Conservation (phyloP, 2,888 invertebrate genomes). For the Odontocolon sp. region DNA sequence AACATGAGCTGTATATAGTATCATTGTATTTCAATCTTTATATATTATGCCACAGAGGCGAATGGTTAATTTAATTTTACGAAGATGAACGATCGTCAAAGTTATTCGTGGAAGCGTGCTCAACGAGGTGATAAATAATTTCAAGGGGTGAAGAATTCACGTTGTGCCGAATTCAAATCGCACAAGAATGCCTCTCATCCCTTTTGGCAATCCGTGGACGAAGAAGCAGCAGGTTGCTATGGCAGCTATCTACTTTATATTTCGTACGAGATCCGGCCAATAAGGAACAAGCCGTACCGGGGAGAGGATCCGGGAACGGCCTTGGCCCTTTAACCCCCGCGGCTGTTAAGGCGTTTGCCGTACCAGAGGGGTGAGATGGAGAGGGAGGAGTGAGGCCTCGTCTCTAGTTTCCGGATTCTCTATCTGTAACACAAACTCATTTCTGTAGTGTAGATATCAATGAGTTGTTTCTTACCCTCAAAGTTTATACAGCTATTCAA, state of each 20-base stretch:
- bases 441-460: not conserved
- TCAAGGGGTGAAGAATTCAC: not conserved
- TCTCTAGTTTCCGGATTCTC: conserved; percentile 46
- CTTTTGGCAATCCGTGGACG: conserved; percentile 45
- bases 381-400: no score
- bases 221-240: conserved; percentile 52
- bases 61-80: not conserved
- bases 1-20: not conserved
- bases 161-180: conserved; percentile 20
- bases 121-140: not conserved
- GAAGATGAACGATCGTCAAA: not conserved
- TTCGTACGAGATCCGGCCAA: conserved; percentile 56
- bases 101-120: not conserved
- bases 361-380: conserved; percentile 11
- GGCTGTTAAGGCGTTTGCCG: conserved; percentile 32
- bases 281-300: conserved; percentile 53
- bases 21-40: not conserved
- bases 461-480: conserved; percentile 4
- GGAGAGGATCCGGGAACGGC: conserved; percentile 56
- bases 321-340: conserved; percentile 66
- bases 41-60: not conserved
- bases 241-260: conserved; percentile 56
- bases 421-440: conserved; percentile 3
- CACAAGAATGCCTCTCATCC: conserved; percentile 19
- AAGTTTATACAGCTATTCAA: not conserved